These are phyloP conservation scores for Chiridota heheva DNA, from an alignment of 35 echinoderm and acorn worm genomes.

Conservation along the genomic window DNA sequence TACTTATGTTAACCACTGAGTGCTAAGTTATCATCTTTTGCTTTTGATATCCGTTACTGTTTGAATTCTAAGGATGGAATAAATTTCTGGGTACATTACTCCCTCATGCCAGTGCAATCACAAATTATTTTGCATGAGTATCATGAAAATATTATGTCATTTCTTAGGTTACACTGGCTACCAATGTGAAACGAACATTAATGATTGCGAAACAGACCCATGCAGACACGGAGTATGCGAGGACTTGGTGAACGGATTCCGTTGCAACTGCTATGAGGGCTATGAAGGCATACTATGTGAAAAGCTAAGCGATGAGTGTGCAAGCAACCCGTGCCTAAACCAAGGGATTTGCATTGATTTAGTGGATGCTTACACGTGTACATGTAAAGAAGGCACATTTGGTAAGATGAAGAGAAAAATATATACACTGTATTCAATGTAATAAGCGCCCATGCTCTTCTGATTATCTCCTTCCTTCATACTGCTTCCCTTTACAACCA, in stretches of 20 bases:
- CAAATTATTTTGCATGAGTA: too few relatives aligned
- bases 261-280: conserved; percentile 42
- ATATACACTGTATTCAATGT: not conserved
- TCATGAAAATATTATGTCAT: too few relatives aligned
- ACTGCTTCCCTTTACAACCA: not conserved
- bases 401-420: not conserved
- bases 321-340: conserved; percentile 10
- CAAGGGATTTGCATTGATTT: conserved; percentile 17
- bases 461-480: too few relatives aligned
- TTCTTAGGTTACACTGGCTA: too few relatives aligned
- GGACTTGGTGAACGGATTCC: conserved; percentile 7
- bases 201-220: not conserved
- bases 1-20: too few relatives aligned
- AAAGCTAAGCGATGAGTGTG: conserved; percentile 55
- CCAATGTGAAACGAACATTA: not conserved
- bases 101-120: too few relatives aligned
- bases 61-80: too few relatives aligned
- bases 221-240: conserved; percentile 24
- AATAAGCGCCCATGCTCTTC: too few relatives aligned
- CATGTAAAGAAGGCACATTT: not conserved
- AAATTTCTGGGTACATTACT: too few relatives aligned
- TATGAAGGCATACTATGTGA: conserved; percentile 60
- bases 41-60: too few relatives aligned
- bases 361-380: conserved; percentile 5
- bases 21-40: too few relatives aligned